Conservation (phyloP, 2,888 invertebrate species). For the Pelosia muscerda region DNA sequence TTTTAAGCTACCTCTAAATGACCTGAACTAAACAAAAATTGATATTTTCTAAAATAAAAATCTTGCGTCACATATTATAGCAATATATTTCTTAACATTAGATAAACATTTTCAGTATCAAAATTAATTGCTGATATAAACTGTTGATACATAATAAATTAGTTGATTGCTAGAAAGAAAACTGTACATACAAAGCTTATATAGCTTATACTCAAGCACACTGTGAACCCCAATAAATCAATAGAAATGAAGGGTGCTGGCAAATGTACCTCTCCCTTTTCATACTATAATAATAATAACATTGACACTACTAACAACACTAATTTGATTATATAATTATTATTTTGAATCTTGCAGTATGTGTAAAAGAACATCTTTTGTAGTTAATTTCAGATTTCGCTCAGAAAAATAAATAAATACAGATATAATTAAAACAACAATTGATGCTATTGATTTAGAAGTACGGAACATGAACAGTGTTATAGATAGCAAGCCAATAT, state of each 20-base stretch:
- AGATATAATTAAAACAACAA: constrained; percentile 60
- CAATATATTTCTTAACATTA: constrained; percentile 2
- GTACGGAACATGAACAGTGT: constrained; percentile 59
- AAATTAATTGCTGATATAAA: neutral
- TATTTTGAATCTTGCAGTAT: constrained; percentile 15
- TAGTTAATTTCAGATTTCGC: constrained; percentile 52
- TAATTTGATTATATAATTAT: neutral
- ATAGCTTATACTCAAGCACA: constrained; percentile 1
- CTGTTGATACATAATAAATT: too few species aligned
- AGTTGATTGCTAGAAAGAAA: neutral
- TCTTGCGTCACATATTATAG: neutral
- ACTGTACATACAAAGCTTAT: neutral
- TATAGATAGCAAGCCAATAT: constrained; percentile 65
- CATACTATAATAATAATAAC: neutral
- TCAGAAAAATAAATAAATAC: constrained; percentile 70
- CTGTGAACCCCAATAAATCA: neutral
- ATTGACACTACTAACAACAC: neutral
- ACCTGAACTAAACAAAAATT: too few species aligned
- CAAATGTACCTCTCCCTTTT: neutral
- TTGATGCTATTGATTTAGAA: constrained; percentile 60
- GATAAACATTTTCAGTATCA: neutral
- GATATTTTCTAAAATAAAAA: neutral
- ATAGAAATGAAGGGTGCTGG: neutral
- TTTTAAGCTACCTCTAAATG: neutral
- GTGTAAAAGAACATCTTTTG: constrained; percentile 56